phyloP scores from a whole-genome alignment of 2,888 invertebrate species.

The Tetropium fuscum region DNA sequence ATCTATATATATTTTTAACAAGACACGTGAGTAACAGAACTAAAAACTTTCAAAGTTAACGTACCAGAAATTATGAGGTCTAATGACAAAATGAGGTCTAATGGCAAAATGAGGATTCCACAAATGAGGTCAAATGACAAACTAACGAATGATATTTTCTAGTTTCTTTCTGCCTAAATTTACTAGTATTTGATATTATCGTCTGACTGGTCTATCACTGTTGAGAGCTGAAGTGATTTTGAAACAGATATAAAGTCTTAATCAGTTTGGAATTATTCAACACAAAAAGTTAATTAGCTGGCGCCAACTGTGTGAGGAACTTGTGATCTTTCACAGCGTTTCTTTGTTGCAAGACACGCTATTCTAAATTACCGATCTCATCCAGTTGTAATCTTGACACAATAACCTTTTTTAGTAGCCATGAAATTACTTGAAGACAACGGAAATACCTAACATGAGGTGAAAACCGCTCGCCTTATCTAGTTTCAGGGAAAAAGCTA shows the following conservation, averaged over 20 bases:
- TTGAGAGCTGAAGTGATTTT: slow-evolving; percentile 11
- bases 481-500: slow-evolving; percentile 19
- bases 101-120: too few species aligned
- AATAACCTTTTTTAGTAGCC: slow-evolving; percentile 48
- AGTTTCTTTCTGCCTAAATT: too few species aligned
- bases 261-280: slow-evolving; percentile 23
- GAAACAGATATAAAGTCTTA: slow-evolving; percentile 20
- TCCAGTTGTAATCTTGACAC: slow-evolving; percentile 47
- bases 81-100: too few species aligned
- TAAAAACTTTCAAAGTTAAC: too few species aligned
- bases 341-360: slow-evolving; percentile 37
- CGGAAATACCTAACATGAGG: slow-evolving; percentile 36
- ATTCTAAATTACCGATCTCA: slow-evolving; percentile 47
- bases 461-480: slow-evolving; percentile 16
- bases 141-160: too few species aligned
- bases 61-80: too few species aligned
- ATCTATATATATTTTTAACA: too few species aligned
- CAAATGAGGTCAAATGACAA: too few species aligned
- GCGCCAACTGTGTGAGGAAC: slow-evolving; percentile 37
- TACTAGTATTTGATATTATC: too few species aligned
- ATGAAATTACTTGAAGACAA: slow-evolving; percentile 47
- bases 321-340: slow-evolving; percentile 27
- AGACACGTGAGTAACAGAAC: too few species aligned
- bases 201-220: too few species aligned
- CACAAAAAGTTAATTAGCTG: slow-evolving; percentile 32